Evolutionary conservation across 2,113 vertebrate genomes (phyloP).

Genomic region (Ctenodactylus gundi): DNA sequence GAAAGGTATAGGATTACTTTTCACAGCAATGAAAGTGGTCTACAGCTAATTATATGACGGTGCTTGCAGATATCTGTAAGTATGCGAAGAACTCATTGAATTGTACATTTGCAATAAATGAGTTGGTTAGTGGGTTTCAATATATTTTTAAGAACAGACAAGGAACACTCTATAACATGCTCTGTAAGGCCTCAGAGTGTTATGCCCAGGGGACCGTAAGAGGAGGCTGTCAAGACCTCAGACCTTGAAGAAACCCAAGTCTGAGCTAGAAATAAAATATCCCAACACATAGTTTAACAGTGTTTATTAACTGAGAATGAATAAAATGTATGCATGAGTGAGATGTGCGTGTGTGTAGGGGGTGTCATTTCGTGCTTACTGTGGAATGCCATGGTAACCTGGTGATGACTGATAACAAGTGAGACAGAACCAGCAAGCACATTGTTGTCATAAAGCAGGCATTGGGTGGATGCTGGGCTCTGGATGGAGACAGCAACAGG

Average conservation of each 20-base stretch:
- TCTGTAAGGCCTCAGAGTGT: neutral
- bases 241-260: neutral
- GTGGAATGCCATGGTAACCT: neutral
- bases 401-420: rapidly evolving
- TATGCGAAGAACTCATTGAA: neutral
- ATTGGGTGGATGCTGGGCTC: rapidly evolving
- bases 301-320: neutral
- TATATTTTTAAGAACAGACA: neutral
- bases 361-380: too few species aligned
- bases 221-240: neutral
- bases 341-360: too few species aligned
- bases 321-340: neutral
- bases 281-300: neutral
- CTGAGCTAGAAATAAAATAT: neutral
- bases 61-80: neutral
- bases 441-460: neutral
- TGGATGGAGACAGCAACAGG: neutral
- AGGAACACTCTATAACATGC: rapidly evolving
- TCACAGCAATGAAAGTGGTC: neutral
- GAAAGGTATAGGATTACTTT: neutral
- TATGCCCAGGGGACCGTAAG: too few species aligned
- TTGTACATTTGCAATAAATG: too few species aligned
- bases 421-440: too few species aligned
- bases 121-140: neutral
- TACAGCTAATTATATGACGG: neutral